phyloP scores from a whole-genome alignment of 2,113 vertebrate species.

The Colinus virginianus region DNA sequence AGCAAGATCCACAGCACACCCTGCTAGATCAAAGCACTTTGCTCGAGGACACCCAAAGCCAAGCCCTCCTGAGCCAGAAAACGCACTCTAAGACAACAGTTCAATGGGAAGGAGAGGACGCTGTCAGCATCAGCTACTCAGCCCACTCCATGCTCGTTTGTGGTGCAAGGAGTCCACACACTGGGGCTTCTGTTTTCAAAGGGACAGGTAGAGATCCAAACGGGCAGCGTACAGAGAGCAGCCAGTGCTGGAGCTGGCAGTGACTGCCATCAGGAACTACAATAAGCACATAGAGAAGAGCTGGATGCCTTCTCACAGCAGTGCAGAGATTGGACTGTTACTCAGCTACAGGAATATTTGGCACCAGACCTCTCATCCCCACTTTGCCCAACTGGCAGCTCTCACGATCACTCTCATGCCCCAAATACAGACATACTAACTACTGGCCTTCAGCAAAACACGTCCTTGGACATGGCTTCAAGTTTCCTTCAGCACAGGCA shows the following conservation, averaged over 20 bases:
- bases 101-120: neutral
- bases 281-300: neutral
- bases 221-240: neutral
- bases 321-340: neutral
- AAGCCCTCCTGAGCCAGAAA: neutral
- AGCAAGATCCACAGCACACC: fast-evolving
- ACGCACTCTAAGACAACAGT: fast-evolving
- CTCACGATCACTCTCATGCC: neutral
- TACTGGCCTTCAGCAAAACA: neutral
- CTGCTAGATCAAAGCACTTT: neutral
- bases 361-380: neutral
- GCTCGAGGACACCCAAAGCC: neutral
- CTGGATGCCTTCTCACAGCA: neutral
- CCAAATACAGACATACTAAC: neutral
- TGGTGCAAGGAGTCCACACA: neutral
- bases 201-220: neutral
- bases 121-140: neutral
- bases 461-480: neutral
- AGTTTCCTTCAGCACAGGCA: neutral
- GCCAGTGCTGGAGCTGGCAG: neutral
- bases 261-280: neutral
- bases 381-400: neutral
- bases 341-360: neutral
- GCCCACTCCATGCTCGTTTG: fast-evolving
- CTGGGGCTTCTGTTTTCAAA: neutral